These are phyloP conservation scores for Uria lomvia DNA, from an alignment of 2,113 vertebrate genomes.

Conservation along the genomic window DNA sequence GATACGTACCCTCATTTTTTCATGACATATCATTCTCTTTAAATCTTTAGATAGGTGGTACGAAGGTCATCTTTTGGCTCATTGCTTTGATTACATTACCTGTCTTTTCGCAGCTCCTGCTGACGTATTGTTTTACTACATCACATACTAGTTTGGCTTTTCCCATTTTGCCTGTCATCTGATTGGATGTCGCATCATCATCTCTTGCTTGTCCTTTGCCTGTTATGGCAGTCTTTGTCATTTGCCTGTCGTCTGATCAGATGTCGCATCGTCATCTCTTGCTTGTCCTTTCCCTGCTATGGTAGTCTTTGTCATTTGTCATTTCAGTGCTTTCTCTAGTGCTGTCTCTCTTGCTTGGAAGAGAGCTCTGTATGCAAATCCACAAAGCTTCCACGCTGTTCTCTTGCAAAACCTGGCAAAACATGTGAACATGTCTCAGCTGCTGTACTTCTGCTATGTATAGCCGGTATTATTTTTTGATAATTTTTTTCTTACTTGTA, in stretches of 20 bases:
- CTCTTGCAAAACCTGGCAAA: not conserved
- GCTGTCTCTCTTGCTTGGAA: not conserved
- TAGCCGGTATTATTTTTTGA: not conserved
- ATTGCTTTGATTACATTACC: not conserved
- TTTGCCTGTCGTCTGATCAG: not conserved
- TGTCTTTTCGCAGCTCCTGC: not conserved
- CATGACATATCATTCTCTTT: not conserved
- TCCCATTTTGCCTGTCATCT: not conserved
- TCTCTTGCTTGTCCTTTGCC: not conserved
- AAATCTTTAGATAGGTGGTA: not conserved
- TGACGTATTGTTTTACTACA: not conserved
- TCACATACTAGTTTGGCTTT: not conserved
- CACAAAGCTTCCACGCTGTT: not conserved
- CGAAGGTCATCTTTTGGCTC: not conserved
- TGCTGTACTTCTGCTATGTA: not conserved
- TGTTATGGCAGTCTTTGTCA: not conserved
- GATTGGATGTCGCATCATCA: not conserved
- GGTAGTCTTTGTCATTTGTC: not conserved
- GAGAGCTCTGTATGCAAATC: not conserved
- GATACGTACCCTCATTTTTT: not conserved
- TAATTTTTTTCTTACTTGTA: not conserved
- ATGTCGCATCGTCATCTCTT: not conserved
- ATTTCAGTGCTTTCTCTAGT: not conserved
- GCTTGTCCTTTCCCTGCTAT: not conserved
- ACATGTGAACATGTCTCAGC: not conserved